These are phyloP conservation scores for Chelon auratus DNA, from an alignment of 2,797 vertebrate genomes.

Conservation along the genomic window DNA sequence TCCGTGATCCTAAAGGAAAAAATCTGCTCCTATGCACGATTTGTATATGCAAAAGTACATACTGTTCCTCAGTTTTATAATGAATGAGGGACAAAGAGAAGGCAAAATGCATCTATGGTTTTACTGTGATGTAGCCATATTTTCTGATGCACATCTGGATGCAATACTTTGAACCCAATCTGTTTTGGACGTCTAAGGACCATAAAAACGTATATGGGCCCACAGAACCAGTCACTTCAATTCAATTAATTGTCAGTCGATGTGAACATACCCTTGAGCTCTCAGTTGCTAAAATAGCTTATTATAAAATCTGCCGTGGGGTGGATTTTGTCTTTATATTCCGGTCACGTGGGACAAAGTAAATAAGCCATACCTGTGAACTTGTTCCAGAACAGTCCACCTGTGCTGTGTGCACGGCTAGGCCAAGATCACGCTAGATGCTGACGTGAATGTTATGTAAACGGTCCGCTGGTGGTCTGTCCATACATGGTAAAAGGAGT, in stretches of 20 bases:
- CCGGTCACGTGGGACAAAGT: constrained; percentile 3
- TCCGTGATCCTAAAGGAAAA: background rate
- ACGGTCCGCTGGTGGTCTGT: constrained; percentile 44
- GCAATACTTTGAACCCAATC: constrained; percentile 4
- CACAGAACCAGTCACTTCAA: background rate
- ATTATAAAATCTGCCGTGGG: background rate
- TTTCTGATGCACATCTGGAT: constrained; percentile 6
- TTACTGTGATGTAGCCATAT: background rate
- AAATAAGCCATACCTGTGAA: constrained; percentile 36
- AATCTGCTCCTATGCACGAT: background rate
- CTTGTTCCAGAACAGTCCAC: constrained; percentile 48
- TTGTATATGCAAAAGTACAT: background rate
- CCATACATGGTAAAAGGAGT: constrained; percentile 59
- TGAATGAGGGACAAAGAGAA: background rate
- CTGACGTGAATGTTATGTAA: constrained; percentile 60
- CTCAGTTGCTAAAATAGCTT: background rate
- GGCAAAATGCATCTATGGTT: background rate
- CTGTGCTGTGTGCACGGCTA: constrained; percentile 62
- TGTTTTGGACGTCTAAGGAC: constrained; percentile 2
- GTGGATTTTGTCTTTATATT: constrained; percentile 12
- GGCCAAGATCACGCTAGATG: constrained; percentile 55
- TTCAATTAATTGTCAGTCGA: background rate
- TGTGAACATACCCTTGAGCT: background rate
- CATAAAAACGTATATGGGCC: background rate
- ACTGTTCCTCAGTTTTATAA: background rate